Base-by-base conservation (phyloP, 2,888 invertebrate genomes). In the Aleiodes alternator region DNA sequence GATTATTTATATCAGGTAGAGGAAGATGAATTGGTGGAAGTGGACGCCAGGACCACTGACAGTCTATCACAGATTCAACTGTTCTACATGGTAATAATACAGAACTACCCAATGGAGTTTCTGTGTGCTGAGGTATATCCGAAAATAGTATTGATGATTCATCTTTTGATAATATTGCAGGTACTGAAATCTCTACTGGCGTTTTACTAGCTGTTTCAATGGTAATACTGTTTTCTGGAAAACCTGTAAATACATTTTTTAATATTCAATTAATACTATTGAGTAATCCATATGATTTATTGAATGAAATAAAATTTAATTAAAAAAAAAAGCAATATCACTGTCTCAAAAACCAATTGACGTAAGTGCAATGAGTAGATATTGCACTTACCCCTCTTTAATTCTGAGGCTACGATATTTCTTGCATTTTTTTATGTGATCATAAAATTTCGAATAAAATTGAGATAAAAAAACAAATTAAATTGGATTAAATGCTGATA, bases 21-120 rank as follows among this genome's bases (percentile, higher is more conserved):
- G 88, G 88, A 66, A 88, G 80, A 74, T 87, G 84, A 53, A 84
- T 82, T 12, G 88, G 88, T 0, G 87, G 85, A 38, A 87, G 78
- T 23, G 89, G 84, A 43, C 84, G 85, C 89, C 89, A 89, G 74
- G 87, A 88, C 89, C 89, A 89, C 72, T 85, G 87, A 73, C 89
- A 89, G 68, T 89, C 88, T 51, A 80, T 80, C 31, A 89, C 87
- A 69, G 88, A 84, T 78, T 81, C 82, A 51, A 83, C 82, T 9
- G 87, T 86, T 73, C 86, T 82, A 78, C 89, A 89, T 61, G 85
- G 83, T 69, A 89, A 79, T 48, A 88, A 82, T 9, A 88, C 87
- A 68, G 88, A 86, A 7, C 85, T 82, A 3, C 86, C 88, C 29
- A 87, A 80, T 73, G 85, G 82, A 50, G 87, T 86, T 79, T 87